Evolutionary conservation across 2,113 vertebrate species (phyloP), one percentile per base, ranked within the genome.

Genomic region (Aspidoscelis tigris): DNA sequence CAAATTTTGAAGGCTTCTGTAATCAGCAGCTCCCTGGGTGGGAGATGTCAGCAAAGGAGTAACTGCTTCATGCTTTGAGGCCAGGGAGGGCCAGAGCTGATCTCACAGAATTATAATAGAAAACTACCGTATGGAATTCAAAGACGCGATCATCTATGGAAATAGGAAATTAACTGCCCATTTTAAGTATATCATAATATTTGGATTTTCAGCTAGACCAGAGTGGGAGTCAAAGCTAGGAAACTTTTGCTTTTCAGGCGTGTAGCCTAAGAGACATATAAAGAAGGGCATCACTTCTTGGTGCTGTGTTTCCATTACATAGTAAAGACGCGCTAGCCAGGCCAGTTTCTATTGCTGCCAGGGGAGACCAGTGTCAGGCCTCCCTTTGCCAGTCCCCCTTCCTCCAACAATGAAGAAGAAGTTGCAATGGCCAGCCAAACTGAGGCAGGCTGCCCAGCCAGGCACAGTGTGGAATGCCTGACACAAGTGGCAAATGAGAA

Each of bases 141-240:
- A 65, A 84, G 72, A 73, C 73, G 53, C 69, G 79, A 65, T 22
- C 5, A 12, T 64, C 26, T 79, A 79, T 79, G 43, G 76, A 84
- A 84, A 84, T 73, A 65, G 76, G 79, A 84, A 65, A 84, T 84
- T 65, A 65, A 73, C 43, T 79, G 21, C 16, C 41, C 69, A 22
- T 84, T 78, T 84, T 84, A 78, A 84, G 76, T 72, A 64, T 84
- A 39, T 24, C 53, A 50, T 78, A 71, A n/a, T 41, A 64, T 78
- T 84, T 78, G 83, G 80, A 44, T 72, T 61, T 10, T 50, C 70
- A 24, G 11, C 65, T 69, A 53, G 53, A 77, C 69, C 21, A 77
- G 72, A 72, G 26, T 26, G n/a, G 43, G 58, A 65, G 4, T 14
- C n/a, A 33, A n/a, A 71, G 75, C 3, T 21, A 64, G 41, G 9